Percentiles rank a stretch among this genome's conserved stretches.
Conservation (phyloP, 1,140 invertebrate genomes). For the Drosophila pseudoananassae region DNA sequence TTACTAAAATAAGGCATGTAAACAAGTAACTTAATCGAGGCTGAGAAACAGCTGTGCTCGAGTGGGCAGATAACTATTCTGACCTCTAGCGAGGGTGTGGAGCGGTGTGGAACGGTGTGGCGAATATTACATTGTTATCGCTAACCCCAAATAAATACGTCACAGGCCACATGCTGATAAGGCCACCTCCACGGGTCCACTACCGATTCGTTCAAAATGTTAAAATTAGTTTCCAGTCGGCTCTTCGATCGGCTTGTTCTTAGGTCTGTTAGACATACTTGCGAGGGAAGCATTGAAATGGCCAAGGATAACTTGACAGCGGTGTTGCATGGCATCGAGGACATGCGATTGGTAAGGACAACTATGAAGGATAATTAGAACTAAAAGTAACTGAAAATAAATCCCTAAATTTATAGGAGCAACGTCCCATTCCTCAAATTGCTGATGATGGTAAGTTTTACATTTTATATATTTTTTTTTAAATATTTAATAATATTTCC, state of each 20-base stretch:
- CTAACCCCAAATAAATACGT: conserved; percentile 15
- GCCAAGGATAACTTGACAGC: conserved; percentile 86
- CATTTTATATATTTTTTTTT: neutral
- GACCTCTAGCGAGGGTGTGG: neutral
- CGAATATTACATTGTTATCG: conserved; percentile 21
- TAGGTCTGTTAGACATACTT: neutral
- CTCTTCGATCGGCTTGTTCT: conserved; percentile 11
- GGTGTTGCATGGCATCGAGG: conserved; percentile 90
- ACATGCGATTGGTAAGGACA: conserved; percentile 90
- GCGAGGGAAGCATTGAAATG: conserved; percentile 32
- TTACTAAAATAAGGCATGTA: neutral
- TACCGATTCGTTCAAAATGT: neutral
- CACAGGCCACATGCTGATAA: conserved; percentile 18
- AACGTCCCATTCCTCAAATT: conserved; percentile 88
- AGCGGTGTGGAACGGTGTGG: neutral
- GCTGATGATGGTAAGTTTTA: conserved; percentile 85
- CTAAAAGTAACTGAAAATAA: neutral
- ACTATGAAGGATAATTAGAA: neutral
- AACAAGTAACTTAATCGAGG: conserved; percentile 1
- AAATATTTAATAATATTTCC: neutral
- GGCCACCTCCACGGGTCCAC: neutral
- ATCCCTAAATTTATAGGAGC: conserved; percentile 85
- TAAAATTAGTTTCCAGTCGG: conserved; percentile 23
- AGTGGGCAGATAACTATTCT: conserved; percentile 7
- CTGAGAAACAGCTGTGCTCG: conserved; percentile 7